Conservation (phyloP, 1,140 invertebrate genomes). For the Hyphantria cunea region DNA sequence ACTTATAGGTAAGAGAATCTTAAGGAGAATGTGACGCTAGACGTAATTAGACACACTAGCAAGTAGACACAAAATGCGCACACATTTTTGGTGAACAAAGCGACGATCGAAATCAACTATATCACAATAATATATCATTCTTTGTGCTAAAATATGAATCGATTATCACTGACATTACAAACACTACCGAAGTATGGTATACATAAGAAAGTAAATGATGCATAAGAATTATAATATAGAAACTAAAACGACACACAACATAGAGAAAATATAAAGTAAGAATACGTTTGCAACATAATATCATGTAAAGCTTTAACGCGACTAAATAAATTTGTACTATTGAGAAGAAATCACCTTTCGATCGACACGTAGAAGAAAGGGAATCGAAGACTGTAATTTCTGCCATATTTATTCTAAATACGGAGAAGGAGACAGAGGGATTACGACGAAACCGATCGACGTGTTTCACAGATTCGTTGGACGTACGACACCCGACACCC, state of each 20-base stretch:
- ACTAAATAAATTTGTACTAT: conserved; percentile 73
- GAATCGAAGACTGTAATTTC: conserved; percentile 11
- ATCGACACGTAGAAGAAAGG: conserved; percentile 26
- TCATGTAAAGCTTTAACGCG: conserved; percentile 52
- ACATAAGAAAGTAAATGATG: conserved; percentile 20
- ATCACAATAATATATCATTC: conserved; percentile 33
- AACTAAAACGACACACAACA: conserved; percentile 45
- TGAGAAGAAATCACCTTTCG: conserved; percentile 47
- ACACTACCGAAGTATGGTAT: conserved; percentile 23
- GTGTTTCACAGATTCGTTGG: conserved; percentile 1
- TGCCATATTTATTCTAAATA: conserved; percentile 20
- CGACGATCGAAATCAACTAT: conserved; percentile 26
- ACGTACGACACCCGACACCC: no score
- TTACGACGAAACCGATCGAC: conserved; percentile 13
- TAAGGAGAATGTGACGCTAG: conserved; percentile 52
- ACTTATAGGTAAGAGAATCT: conserved; percentile 61
- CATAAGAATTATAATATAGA: conserved; percentile 3
- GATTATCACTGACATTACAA: conserved; percentile 33
- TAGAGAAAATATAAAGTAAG: conserved; percentile 46
- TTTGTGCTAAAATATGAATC: conserved; percentile 57
- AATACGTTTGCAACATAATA: conserved; percentile 45
- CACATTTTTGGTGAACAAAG: conserved; percentile 15
- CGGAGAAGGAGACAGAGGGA: conserved; percentile 17
- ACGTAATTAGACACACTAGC: conserved; percentile 46
- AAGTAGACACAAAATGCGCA: conserved; percentile 35